phyloP scores from a whole-genome alignment of 1,140 invertebrate species.

The Scaptomyza hsui region DNA sequence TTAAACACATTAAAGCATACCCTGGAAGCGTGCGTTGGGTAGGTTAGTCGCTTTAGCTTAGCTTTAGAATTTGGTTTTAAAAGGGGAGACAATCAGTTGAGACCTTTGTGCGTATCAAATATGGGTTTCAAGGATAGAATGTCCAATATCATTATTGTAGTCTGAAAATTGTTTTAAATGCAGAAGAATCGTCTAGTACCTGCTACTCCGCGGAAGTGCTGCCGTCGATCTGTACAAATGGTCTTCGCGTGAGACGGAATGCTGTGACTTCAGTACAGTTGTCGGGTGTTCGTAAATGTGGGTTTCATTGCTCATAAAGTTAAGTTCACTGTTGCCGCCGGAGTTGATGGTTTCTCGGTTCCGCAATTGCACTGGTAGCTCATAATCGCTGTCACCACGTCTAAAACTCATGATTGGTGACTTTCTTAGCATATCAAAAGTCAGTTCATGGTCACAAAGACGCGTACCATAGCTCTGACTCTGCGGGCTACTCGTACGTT shows the following conservation, averaged over 20 bases:
- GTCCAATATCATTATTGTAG: constrained; percentile 6
- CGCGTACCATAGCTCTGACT: constrained; percentile 74
- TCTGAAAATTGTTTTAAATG: neutral
- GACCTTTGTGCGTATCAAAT: constrained; percentile 14
- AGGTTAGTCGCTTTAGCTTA: constrained; percentile 20
- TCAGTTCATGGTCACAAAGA: constrained; percentile 80
- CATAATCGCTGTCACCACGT: constrained; percentile 71
- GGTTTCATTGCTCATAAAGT: constrained; percentile 80
- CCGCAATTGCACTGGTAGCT: constrained; percentile 55
- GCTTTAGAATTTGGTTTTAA: constrained; percentile 19
- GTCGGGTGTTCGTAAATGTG: constrained; percentile 77
- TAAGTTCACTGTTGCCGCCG: constrained; percentile 77
- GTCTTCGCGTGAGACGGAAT: constrained; percentile 52
- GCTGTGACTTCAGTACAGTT: constrained; percentile 63
- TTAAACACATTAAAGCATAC: constrained; percentile 8
- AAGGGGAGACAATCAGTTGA: constrained; percentile 12
- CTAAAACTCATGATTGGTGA: constrained; percentile 77
- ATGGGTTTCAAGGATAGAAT: constrained; percentile 6
- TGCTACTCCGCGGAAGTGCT: constrained; percentile 62
- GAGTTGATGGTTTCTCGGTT: constrained; percentile 79
- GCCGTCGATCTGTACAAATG: constrained; percentile 55
- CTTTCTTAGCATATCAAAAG: constrained; percentile 76
- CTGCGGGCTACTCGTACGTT: constrained; percentile 70
- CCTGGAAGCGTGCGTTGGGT: constrained; percentile 15
- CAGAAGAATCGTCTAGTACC: constrained; percentile 59